phyloP scores from a whole-genome alignment of 1,140 invertebrate genomes.

The Cepaea nemoralis region DNA sequence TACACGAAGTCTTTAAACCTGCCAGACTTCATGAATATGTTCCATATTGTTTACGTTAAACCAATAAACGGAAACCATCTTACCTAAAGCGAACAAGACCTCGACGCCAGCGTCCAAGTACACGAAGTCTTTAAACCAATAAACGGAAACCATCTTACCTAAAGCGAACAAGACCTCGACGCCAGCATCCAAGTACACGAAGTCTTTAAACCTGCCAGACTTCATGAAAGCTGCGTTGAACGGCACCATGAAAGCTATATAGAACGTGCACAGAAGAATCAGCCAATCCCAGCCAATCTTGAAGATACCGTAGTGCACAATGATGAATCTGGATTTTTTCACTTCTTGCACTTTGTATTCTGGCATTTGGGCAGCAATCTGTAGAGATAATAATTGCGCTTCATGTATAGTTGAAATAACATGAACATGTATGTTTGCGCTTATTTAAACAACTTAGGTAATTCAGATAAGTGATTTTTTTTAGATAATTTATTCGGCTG shows the following conservation, averaged over 20 bases:
- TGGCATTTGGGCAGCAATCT: constrained; percentile 76
- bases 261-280: constrained; percentile 71
- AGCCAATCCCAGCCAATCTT: constrained; percentile 73
- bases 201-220: constrained; percentile 65
- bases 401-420: constrained; percentile 71
- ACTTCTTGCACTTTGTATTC: constrained; percentile 91
- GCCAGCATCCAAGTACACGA: constrained; percentile 91
- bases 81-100: too few species aligned
- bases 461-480: too few species aligned
- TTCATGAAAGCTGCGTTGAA: constrained; percentile 70
- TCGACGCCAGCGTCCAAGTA: too few species aligned
- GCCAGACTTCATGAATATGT: constrained; percentile 54
- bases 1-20: constrained; percentile 78
- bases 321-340: constrained; percentile 92
- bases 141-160: constrained; percentile 76
- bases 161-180: constrained; percentile 95
- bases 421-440: too few species aligned
- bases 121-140: too few species aligned
- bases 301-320: constrained; percentile 71
- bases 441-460: too few species aligned
- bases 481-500: too few species aligned
- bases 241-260: constrained; percentile 71
- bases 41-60: too few species aligned
- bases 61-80: too few species aligned
- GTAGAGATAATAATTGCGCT: constrained; percentile 80